These are phyloP conservation scores for Lanistes nyassanus DNA, from an alignment of 1,140 invertebrate species.

Conservation along the genomic window DNA sequence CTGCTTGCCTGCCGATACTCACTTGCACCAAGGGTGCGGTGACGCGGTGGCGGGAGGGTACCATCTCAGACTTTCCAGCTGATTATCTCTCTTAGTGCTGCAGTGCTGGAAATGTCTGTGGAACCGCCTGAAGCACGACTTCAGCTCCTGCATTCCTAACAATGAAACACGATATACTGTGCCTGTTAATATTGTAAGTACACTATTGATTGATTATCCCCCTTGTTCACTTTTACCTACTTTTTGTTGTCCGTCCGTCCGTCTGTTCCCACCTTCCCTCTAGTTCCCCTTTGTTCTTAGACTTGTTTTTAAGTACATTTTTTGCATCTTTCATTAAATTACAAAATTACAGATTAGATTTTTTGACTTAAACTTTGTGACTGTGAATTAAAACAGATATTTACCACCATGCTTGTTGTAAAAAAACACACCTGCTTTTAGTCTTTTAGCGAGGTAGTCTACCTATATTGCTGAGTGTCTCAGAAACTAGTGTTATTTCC, in stretches of 20 bases:
- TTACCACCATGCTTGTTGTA: no score
- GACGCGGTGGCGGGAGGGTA: neutral
- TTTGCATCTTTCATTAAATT: no score
- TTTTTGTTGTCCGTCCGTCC: neutral
- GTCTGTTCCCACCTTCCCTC: neutral
- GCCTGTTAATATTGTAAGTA: neutral
- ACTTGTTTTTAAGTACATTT: no score
- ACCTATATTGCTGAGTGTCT: no score
- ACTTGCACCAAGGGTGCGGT: slow-evolving; percentile 35
- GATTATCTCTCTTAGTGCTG: slow-evolving; percentile 7
- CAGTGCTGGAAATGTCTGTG: slow-evolving; percentile 27
- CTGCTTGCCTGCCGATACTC: no score
- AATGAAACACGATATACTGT: neutral
- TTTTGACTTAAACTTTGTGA: no score
- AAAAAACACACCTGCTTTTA: no score
- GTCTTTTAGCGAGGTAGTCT: no score
- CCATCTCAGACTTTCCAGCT: slow-evolving; percentile 15
- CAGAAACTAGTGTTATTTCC: no score
- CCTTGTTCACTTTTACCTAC: neutral
- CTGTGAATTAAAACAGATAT: no score
- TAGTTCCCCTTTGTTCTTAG: neutral
- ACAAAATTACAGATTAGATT: no score
- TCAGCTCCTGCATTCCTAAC: slow-evolving; percentile 23
- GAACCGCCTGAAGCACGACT: slow-evolving; percentile 14
- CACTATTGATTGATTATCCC: neutral